Evolutionary conservation across 1,140 invertebrate genomes (phyloP), one percentile per base, ranked within the genome.

Genomic region (Melipona quadrifasciata): DNA sequence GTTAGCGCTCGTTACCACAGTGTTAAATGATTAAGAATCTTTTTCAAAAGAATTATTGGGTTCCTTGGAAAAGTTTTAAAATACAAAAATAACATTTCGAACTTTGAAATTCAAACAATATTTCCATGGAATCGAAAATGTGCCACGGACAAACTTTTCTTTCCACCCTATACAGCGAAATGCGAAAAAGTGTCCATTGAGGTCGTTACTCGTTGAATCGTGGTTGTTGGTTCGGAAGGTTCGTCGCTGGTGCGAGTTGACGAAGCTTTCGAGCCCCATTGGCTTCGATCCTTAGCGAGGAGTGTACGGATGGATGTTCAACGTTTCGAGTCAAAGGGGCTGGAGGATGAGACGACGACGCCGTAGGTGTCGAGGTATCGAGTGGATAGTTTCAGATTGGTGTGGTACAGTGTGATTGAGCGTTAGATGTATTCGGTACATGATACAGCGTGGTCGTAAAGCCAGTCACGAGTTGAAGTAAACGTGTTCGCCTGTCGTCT

Each of bases 151-250:
- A 47, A 47, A 47, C 39, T 47, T 47, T 47, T 47, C 8, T 47
- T 10, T 6, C 39, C 39, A n/a, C 58, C 58, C 58, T 61, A 24
- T 61, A 61, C 12, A 11, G 21, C 19, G 8, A 16, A 19, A 21
- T 14, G 68, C 11, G 11, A 12, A 24, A 21, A 24, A 24, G 21
- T 14, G 14, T 71, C 34, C 24, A 21, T 51, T 51, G 24, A 81
- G 31, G 47, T 31, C 39, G 70, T 47, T 47, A 70, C 77, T 21
- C 65, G 61, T 21, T 55, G 65, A 17, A 34, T 11, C 39, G 39
- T 6, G 57, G 8, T 24, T 73, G 39, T 34, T 73, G 21, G 70
- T 19, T 73, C 12, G 79, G 79, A 81, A 81, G 79, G 53, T 31
- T n/a, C 70, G 53, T 21, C n/a, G 19, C 39, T 51, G 79, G 39